Evolutionary conservation across 2,888 invertebrate genomes (phyloP).

Genomic region (Priocnemis perturbator): DNA sequence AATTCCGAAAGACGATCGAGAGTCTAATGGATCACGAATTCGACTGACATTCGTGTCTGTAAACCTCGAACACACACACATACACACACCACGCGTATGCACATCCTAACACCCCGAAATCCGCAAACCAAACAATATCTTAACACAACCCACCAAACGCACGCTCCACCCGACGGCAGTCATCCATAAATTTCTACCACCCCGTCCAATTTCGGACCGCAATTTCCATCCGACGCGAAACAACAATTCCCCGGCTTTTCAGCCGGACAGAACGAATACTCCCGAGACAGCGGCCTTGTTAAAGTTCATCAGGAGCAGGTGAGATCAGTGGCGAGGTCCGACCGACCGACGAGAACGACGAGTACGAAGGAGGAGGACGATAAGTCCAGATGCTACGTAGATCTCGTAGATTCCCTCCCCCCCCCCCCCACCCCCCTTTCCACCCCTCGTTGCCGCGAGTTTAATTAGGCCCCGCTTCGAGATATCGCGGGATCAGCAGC

Average conservation of each 20-base stretch:
- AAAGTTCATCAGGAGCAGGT: conserved; percentile 41
- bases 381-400: conserved; percentile 49
- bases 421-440: conserved; percentile 41
- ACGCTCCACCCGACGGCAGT: neutral
- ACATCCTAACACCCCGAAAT: too few species aligned
- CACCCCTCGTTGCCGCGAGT: conserved; percentile 59
- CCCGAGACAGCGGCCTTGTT: conserved; percentile 35
- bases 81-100: too few species aligned
- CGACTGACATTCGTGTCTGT: too few species aligned
- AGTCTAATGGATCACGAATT: too few species aligned
- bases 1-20: too few species aligned
- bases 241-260: conserved; percentile 34
- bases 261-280: too few species aligned
- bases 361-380: conserved; percentile 25
- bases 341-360: conserved; percentile 13
- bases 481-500: conserved; percentile 74
- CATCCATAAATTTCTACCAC: neutral
- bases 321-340: conserved; percentile 41
- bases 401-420: conserved; percentile 53
- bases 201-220: neutral
- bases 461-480: conserved; percentile 69
- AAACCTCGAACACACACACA: too few species aligned
- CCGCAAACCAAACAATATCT: too few species aligned
- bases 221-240: conserved; percentile 18
- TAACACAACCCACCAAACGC: conserved; percentile 12